Evolutionary conservation across 2,888 invertebrate species (phyloP).

Genomic region (Eupithecia tripunctaria): DNA sequence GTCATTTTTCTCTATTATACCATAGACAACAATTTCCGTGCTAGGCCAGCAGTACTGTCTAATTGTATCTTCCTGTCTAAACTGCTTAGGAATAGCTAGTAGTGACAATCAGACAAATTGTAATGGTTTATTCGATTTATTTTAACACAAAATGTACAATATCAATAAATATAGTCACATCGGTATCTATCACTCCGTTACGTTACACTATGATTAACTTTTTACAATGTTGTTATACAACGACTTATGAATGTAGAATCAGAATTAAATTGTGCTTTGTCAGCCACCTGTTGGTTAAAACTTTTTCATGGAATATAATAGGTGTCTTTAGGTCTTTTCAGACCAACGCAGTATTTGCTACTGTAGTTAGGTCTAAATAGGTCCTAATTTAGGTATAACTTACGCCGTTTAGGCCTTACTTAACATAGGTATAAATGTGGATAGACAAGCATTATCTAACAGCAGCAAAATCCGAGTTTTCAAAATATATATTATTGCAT

Average conservation of each 20-base stretch:
- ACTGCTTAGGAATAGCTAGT: neutral
- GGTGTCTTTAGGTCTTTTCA: neutral
- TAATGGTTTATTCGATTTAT: slow-evolving; percentile 71
- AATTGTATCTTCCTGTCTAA: neutral
- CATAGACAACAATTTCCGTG: no score
- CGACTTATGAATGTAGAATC: slow-evolving; percentile 36
- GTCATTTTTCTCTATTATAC: no score
- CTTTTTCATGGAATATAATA: neutral
- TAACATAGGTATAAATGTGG: neutral
- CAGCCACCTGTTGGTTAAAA: slow-evolving; percentile 12
- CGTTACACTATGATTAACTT: slow-evolving; percentile 67
- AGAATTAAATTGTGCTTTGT: slow-evolving; percentile 43
- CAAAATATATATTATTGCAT: neutral
- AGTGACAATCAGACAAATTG: slow-evolving; percentile 36
- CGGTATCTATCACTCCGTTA: slow-evolving; percentile 72
- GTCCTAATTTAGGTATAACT: neutral
- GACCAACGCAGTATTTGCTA: neutral
- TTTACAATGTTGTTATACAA: slow-evolving; percentile 78
- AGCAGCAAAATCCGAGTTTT: neutral
- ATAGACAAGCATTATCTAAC: neutral
- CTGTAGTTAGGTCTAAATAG: neutral
- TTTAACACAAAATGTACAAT: slow-evolving; percentile 83
- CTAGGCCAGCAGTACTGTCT: no score
- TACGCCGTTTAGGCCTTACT: neutral
- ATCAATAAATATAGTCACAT: slow-evolving; percentile 83